Evolutionary conservation across 2,113 vertebrate genomes (phyloP).

Genomic region (Crotalus tigris): DNA sequence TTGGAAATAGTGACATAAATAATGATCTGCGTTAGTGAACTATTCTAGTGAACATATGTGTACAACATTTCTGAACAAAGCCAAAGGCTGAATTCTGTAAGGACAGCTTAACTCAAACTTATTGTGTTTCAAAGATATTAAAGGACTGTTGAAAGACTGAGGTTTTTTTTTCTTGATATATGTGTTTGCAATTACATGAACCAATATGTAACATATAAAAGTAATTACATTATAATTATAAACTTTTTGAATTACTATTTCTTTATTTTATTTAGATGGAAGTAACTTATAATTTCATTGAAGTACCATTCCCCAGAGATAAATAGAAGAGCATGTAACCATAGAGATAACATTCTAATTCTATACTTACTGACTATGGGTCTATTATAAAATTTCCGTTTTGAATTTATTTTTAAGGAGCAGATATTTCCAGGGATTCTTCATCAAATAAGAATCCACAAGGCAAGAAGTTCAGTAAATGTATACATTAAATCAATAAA

Average conservation of each 20-base stretch:
- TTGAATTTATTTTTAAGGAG: neutral
- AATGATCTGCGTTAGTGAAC: neutral
- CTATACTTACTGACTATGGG: neutral
- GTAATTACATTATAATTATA: neutral
- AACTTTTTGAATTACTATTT: neutral
- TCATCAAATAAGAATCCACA: neutral
- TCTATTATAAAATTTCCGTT: neutral
- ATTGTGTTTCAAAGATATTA: neutral
- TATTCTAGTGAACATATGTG: neutral
- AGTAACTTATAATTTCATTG: neutral
- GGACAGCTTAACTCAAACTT: neutral
- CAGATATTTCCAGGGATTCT: neutral
- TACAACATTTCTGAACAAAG: neutral
- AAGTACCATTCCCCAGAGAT: neutral
- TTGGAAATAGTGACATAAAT: neutral
- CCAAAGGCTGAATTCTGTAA: neutral
- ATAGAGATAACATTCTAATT: neutral
- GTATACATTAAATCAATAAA: neutral
- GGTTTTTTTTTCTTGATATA: neutral
- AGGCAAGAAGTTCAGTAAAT: neutral
- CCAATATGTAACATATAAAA: conserved; percentile 4
- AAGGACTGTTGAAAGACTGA: neutral
- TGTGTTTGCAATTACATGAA: neutral
- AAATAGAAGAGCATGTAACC: neutral
- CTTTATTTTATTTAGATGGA: neutral